Base-by-base conservation (phyloP, 2,113 vertebrate genomes). In the Toxotes chatareus region DNA sequence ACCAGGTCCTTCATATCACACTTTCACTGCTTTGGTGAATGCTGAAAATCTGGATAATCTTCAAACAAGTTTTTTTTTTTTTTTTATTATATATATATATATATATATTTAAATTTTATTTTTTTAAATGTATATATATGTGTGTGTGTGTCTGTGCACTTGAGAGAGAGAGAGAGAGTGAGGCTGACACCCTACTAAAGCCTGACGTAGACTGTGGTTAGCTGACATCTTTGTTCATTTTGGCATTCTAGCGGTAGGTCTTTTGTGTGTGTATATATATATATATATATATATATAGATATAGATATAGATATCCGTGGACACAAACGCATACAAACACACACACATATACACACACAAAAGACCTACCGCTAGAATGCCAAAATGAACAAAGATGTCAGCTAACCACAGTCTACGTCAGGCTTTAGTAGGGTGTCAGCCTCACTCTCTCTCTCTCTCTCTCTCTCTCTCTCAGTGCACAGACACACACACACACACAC, bases 361-460 rank as follows among this genome's bases (percentile, higher is more conserved):
- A 56, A 49, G 46, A 64, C 6, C 7, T 11, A 17, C 47, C 47
- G 10, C 19, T 44, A 1, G 27, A 46, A 55, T 46, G 36, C 16
- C 42, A 56, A 55, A n/a, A 68, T 55, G 16, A 74, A 80, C 47
- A 76, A 68, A 75, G 62, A 79, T 67, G 65, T 69, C 67, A 76
- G 42, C 40, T 23, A 73, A 59, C 49, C 73, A 23, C 27, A 72
- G 61, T 71, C 63, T 34, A 42, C 32, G 38, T 83, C 34, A 73
- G 23, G 8, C 49, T 83, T 62, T 51, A 42, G 64, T 13, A 65
- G 56, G 42, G 57, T 51, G 42, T 23, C 32, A 32, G n/a, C 56
- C 42, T 66, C 16, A 70, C 42, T 46, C n/a, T 56, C 49, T 64
- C 47, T 46, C 5, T 57, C 16, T 16, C 1, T 38, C 31, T 17